A percentile compares a stretch with the other conserved stretches of the same genome.
phyloP scores from a whole-genome alignment of 35 echinoderm and acorn worm species.

The Patiria miniata region DNA sequence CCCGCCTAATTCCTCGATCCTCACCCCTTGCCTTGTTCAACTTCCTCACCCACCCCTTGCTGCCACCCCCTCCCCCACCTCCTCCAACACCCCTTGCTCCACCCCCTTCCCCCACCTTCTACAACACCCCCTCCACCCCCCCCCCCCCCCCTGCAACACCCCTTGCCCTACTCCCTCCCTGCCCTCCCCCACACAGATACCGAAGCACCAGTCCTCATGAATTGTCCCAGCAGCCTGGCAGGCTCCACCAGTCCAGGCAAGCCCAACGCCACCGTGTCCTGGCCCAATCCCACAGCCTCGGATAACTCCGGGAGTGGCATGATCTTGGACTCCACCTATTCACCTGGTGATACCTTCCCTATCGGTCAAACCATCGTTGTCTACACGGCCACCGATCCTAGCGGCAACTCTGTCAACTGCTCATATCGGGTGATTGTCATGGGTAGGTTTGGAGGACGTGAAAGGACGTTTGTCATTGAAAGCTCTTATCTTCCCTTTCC shows the following conservation, averaged over 20 bases:
- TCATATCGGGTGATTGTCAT: slow-evolving; percentile 31
- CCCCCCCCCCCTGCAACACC: no score
- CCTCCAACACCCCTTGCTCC: no score
- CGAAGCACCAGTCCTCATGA: slow-evolving; percentile 20
- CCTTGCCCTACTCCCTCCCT: no score
- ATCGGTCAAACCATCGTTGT: slow-evolving; percentile 28
- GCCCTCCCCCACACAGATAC: slow-evolving; percentile 31
- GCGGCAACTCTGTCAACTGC: slow-evolving; percentile 38
- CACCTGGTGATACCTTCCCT: slow-evolving; percentile 8
- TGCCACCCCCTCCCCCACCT: no score
- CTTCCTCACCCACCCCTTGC: no score
- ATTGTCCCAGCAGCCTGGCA: slow-evolving; percentile 6
- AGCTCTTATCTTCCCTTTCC: no score
- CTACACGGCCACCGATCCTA: slow-evolving; percentile 37
- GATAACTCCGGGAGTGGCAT: not conserved
- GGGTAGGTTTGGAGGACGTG: slow-evolving; percentile 19
- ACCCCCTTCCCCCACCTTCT: no score
- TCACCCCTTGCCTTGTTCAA: no score
- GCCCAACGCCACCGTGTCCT: not conserved
- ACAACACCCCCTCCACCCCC: no score
- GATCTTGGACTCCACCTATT: not conserved
- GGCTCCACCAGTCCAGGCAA: not conserved
- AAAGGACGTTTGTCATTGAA: no score
- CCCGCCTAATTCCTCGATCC: no score
- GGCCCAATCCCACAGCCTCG: not conserved